These are phyloP conservation scores for Iphiclides podalirius DNA, from an alignment of 2,888 invertebrate species.

Conservation along the genomic window DNA sequence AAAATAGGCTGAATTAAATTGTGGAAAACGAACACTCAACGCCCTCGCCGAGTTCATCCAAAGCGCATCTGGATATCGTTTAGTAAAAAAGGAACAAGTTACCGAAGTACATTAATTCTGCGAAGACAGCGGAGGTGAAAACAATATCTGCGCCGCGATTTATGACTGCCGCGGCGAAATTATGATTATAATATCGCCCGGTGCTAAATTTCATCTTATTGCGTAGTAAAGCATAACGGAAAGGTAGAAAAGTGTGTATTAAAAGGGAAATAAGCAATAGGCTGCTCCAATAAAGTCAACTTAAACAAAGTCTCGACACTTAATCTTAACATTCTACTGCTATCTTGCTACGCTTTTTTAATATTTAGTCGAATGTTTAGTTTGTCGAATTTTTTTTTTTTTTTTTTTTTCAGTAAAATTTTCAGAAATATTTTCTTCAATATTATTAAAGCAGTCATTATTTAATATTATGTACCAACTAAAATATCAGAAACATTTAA, in stretches of 20 bases:
- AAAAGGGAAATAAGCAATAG: neutral
- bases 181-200: neutral
- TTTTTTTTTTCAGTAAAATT: too few relatives aligned
- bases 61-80: slow-evolving; percentile 1
- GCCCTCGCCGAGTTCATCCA: neutral
- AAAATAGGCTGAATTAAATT: neutral
- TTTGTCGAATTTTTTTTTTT: too few relatives aligned
- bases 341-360: too few relatives aligned
- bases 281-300: neutral
- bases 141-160: neutral
- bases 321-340: too few relatives aligned
- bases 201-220: neutral
- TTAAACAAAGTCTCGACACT: too few relatives aligned
- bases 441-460: too few relatives aligned
- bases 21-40: neutral
- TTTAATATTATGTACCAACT: too few relatives aligned
- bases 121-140: neutral
- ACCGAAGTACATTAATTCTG: neutral
- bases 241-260: neutral
- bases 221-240: neutral
- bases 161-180: neutral
- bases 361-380: too few relatives aligned
- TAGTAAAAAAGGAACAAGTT: neutral
- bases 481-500: too few relatives aligned
- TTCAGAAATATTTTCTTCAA: too few relatives aligned